Base-by-base conservation (phyloP, 2,113 vertebrate species). In the Fulica atra region DNA sequence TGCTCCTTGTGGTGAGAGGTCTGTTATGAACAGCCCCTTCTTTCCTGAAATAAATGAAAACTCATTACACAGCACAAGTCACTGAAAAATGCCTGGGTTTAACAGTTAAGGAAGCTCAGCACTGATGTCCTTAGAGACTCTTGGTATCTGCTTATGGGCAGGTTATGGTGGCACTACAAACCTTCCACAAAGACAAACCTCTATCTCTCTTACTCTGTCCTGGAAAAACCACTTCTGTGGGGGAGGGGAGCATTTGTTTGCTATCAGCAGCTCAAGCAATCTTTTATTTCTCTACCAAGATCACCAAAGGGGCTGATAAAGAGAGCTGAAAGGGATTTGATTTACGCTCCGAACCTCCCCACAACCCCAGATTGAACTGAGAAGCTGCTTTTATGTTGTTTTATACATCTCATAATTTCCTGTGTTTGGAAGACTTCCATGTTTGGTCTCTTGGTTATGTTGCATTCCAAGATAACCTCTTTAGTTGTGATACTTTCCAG, bases 11-110 rank as follows among this genome's bases (percentile, higher is more conserved):
- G 98, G 63, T 26, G 48, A 78, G 79, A 99, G 90, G 6, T 99
- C 98, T 4, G 97, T 97, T 98, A 99, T 96, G 97, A 97, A 99
- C 40, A 99, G 26, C 8, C 99, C 99, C 9, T 93, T 92, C 70
- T 97, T 80, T 63, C 97, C 99, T 99, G 81, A 53, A 97, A 96
- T 69, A 91, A 64, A 95, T 48, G 50, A 60, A 61, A 86, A 64
- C 36, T 86, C 61, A 28, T 90, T 95, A 94, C 16, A n/a, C 33
- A 36, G 74, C 29, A 8, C 40, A 92, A 86, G 42, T 69, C 38
- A 90, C 44, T 83, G 88, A 61, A 92, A 69, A 40, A 29, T 21
- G 54, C 26, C 60, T 42, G 61, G 46, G 28, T 87, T 38, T 24
- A 76, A 56, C 53, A 40, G 35, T 81, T 86, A 71, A 78, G 51